A percentile compares a stretch with the other conserved stretches of the same genome.
Evolutionary conservation across 2,797 vertebrate genomes (phyloP).

Genomic region (Paramormyrops hopkinsi): DNA sequence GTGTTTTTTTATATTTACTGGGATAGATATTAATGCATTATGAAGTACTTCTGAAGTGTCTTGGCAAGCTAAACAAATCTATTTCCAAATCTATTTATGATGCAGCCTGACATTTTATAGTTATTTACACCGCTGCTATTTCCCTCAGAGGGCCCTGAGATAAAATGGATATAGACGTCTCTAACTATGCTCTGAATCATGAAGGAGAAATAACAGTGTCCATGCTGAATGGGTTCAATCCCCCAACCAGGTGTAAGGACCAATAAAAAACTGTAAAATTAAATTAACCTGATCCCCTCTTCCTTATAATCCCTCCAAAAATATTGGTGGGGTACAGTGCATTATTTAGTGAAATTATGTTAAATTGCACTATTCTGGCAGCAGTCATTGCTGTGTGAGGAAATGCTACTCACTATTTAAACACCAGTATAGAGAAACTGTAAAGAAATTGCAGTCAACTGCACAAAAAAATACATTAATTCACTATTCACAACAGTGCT

Average conservation of each 20-base stretch:
- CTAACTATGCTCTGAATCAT: background rate
- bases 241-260: background rate
- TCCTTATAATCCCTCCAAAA: background rate
- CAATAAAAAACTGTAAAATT: background rate
- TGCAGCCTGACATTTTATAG: background rate
- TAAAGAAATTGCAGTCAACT: background rate
- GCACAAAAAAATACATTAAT: background rate
- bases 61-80: slow-evolving; percentile 1
- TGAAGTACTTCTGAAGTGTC: background rate
- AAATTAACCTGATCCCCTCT: background rate
- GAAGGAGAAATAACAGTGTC: background rate
- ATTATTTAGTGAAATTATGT: background rate
- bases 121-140: background rate
- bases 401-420: background rate
- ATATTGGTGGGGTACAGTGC: background rate
- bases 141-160: background rate
- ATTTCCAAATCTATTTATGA: background rate
- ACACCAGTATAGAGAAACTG: background rate
- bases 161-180: background rate
- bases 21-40: background rate
- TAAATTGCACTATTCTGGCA: background rate
- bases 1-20: background rate
- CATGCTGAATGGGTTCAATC: background rate
- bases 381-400: background rate
- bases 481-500: background rate